Conservation (phyloP, 1,140 invertebrate genomes). For the Cydia pomonella region DNA sequence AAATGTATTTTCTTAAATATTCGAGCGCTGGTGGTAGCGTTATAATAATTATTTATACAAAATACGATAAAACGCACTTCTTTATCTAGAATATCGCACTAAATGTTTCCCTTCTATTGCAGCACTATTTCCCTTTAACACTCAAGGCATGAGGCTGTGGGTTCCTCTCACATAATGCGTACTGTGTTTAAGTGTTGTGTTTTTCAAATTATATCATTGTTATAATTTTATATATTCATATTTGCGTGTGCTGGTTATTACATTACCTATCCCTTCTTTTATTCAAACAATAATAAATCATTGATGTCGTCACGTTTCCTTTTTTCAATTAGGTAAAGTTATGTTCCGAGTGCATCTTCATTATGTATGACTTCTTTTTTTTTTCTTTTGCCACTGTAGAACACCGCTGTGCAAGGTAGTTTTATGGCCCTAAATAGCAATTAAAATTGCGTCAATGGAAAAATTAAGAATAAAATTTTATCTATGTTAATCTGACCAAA, state of each 20-base stretch:
- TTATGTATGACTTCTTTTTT: constrained; percentile 20
- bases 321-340: neutral
- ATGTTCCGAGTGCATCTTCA: constrained; percentile 18
- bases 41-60: constrained; percentile 48
- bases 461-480: too few species aligned
- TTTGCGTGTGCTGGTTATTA: neutral
- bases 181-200: constrained; percentile 32
- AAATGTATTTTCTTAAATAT: constrained; percentile 38
- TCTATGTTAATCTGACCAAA: too few species aligned
- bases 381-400: constrained; percentile 8
- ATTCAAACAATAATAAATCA: constrained; percentile 5
- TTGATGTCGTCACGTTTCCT: constrained; percentile 20
- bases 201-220: constrained; percentile 21
- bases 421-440: neutral
- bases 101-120: constrained; percentile 60
- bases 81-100: constrained; percentile 67
- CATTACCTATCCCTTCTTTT: neutral
- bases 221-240: neutral
- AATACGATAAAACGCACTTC: constrained; percentile 61
- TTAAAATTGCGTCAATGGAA: neutral
- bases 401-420: constrained; percentile 12
- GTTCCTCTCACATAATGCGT: constrained; percentile 46
- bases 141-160: constrained; percentile 61
- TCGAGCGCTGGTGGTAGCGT: constrained; percentile 50
- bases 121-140: constrained; percentile 59